These are phyloP conservation scores for Oscheius myriophilus DNA, from an alignment of 2,888 invertebrate genomes.

Conservation along the genomic window DNA sequence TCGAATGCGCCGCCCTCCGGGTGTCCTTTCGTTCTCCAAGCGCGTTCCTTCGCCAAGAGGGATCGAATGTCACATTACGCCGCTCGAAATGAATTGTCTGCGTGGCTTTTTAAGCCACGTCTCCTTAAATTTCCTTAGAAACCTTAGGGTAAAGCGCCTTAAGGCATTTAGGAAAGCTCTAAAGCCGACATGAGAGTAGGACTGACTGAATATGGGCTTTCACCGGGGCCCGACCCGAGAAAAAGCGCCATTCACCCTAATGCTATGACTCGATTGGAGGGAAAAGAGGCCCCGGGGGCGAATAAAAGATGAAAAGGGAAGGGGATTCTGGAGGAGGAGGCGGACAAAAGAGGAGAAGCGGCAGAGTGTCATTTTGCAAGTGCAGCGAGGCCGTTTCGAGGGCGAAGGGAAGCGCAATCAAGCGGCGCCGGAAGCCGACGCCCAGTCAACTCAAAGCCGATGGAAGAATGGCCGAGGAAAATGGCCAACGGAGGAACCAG, in stretches of 20 bases:
- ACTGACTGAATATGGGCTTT: too few relatives aligned
- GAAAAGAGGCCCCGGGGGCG: too few relatives aligned
- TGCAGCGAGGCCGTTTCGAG: constrained; percentile 10
- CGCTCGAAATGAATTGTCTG: too few relatives aligned
- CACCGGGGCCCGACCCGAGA: neutral
- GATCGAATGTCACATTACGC: neutral
- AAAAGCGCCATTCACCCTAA: neutral
- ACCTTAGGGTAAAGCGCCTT: too few relatives aligned
- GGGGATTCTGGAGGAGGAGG: neutral
- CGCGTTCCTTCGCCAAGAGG: neutral
- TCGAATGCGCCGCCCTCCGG: neutral
- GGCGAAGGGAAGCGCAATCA: constrained; percentile 23
- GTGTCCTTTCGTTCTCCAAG: neutral
- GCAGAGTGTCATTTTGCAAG: constrained; percentile 5
- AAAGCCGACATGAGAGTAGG: too few relatives aligned
- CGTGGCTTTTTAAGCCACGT: too few relatives aligned
- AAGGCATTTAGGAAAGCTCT: too few relatives aligned
- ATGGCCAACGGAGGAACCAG: neutral
- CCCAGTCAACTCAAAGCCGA: too few relatives aligned
- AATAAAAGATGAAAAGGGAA: too few relatives aligned
- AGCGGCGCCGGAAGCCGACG: constrained; percentile 1
- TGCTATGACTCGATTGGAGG: too few relatives aligned
- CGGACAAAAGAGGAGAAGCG: neutral
- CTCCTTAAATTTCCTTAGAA: too few relatives aligned
- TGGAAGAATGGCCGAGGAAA: neutral